Base-by-base conservation (phyloP, 2,797 vertebrate genomes). In the Miichthys miiuy region DNA sequence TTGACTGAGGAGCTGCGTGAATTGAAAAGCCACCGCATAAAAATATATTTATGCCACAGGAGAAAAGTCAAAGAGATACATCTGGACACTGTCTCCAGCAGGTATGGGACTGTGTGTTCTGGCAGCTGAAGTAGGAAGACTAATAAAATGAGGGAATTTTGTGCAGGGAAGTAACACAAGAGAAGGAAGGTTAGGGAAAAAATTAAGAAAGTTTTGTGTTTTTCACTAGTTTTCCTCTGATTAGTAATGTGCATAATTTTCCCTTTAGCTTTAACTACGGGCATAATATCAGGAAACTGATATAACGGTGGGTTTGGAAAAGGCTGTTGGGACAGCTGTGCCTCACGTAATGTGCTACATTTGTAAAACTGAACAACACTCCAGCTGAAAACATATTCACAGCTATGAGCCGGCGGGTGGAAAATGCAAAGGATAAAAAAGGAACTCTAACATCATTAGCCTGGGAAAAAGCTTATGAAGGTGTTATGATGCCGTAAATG, bases 61-160 rank as follows among this genome's bases (percentile, higher is more conserved):
- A 87, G 77, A 81, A 83, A 72, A 70, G 52, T 23, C 66, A 61
- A 66, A 72, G 55, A 72, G 34, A 72, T 58, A 68, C 83, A 79
- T 91, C 81, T 89, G 87, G 86, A 88, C 67, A 81, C n/a, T 85
- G 84, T 92, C 78, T 79, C 50, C 52, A 63, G 70, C 78, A 87
- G 85, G 77, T 82, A 80, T 64, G 48, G 80, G 52, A 89, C 83
- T 73, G 71, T 82, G 80, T 78, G 85, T 84, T 88, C 88, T 83
- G 75, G 52, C 80, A 85, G 56, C 75, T 61, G 17, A 57, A 72
- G 47, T 14, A 23, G n/a, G 68, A 83, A 67, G 67, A 41, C 84
- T 56, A 83, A 83, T 77, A 86, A 83, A 86, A 81, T 48, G 52
- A 42, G 74, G 57, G 58, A 67, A 61, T 48, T 74, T 72, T 58